Evolutionary conservation across 2,113 vertebrate genomes (phyloP), one percentile per base, ranked within the genome.

Genomic region (Galemys pyrenaicus): DNA sequence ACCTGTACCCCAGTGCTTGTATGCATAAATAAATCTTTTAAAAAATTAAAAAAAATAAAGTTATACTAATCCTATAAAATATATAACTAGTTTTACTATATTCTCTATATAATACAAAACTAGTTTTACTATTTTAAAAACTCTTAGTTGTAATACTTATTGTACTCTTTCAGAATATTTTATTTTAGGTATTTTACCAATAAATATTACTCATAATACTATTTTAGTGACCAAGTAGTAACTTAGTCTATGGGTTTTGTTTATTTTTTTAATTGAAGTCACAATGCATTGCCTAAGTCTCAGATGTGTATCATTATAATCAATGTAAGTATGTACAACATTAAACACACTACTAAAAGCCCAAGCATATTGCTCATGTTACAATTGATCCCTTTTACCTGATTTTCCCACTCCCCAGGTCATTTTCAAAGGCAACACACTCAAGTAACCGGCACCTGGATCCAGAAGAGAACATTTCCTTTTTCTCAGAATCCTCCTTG

Each of bases 51-150:
- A n/a, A n/a, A n/a, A n/a, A n/a, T n/a, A n/a, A n/a, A n/a, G n/a
- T n/a, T n/a, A n/a, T n/a, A n/a, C n/a, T 87, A 85, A 86, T 56
- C 19, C 32, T 28, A 67, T 51, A 81, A 82, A 58, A 60, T 83
- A 6, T 19, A 37, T 5, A 13, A 51, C 49, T 51, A 51, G 49
- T 51, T 51, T 51, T 51, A 51, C 49, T 51, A 60, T 7, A 60
- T 26, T 60, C 22, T 24, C 4, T 60, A 26, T 26, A 60, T 26
- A 60, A 60, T 24, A 20, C 6, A 20, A 26, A n/a, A 44, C 17
- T 74, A 62, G 4, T 24, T 92, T 95, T 68, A 35, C 32, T 83
- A 46, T 80, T 91, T 64, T 80, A 17, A 88, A 82, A 70, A 44
- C 6, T 35, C 5, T 39, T 60, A 44, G 39, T 91, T 91, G 1